Base-by-base conservation (phyloP, 2,888 invertebrate genomes). In the Buathra laborator region DNA sequence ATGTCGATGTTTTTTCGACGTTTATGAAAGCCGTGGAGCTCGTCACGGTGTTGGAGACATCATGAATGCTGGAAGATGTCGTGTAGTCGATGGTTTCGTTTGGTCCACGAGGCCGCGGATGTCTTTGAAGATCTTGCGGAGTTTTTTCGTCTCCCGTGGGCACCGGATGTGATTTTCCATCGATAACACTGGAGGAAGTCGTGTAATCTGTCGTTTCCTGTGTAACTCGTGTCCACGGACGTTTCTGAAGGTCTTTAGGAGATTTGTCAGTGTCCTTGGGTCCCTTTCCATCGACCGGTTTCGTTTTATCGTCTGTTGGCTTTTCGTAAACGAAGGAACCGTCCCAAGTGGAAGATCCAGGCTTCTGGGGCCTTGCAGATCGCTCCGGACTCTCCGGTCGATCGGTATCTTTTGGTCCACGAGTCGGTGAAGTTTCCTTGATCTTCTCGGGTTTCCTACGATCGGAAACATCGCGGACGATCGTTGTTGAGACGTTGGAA, bases 321-420 rank as follows among this genome's bases (percentile, higher is more conserved):
- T 89, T 89, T 46, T 90, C 89, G n/a, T 87, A 86, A 24, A 89
- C 88, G 59, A 92, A 93, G 0, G 90, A 89, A 12, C 92, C 92
- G 64, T 93, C 91, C 93, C 93, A 93, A 4, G 92, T 89, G 0
- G 93, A 92, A 2, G 91, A 90, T 0, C 92, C 93, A 2, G 92
- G 91, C 70, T 91, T 92, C 1, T 81, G 71, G 0, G 92, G 91
- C 64, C 92, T 88, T 0, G 64, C 59, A 0, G 87, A 80, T 77
- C 89, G 88, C 4, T 90, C 90, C 2, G 90, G 88, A 72, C 86
- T 88, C 2, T 78, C 72, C 5, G 84, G 64, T 12, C 71, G 59
- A 67, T 71, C 71, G 7, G 12, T 51, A 12, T 80, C 72, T 32
- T 84, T 75, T 9, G 83, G 78, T 14, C 78, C 80, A 68, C 83